Evolutionary conservation across 2,888 invertebrate species (phyloP), one percentile per base, ranked within the genome.

Genomic region (Aphidoletes aphidimyza): DNA sequence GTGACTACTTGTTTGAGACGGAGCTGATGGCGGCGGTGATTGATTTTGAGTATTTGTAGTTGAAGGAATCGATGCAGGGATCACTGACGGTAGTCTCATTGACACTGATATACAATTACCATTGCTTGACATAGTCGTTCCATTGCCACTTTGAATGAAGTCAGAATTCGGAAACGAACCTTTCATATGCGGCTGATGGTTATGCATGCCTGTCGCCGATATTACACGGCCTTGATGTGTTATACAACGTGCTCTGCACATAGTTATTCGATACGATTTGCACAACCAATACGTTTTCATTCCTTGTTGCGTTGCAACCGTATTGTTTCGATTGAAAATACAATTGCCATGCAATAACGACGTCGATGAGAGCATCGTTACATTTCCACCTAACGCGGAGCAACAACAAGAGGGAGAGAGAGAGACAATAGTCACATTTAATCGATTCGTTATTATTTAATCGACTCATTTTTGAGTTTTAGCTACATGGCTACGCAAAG

Each of bases 211-310:
- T 0, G 90, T 90, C 36, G 90, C 90, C 9, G 90, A 90, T 86
- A 90, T 90, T 37, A 90, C 89, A 59, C 89, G 88, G 17, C 90
- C 90, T 86, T 90, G 89, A 86, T 90, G 90, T 37, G 90, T 90
- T 85, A 90, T 90, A 85, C 90, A 90, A 85, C 90, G 88, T 5
- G 90, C 90, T 54, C 90, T 88, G 81, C 90, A 90, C 89, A 90
- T 90, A 86, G 89, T 90, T 85, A 90, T 89, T 39, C 90, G 88
- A 87, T 90, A 90, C 1, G 90, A 90, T 86, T 90, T 90, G 86
- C 90, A 90, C 83, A 90, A 88, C 90, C 90, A 90, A 86, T 90
- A 90, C 22, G 90, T 90, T 88, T 90, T 90, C 90, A 90, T 90
- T 86, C 90, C 90, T 87, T 90, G 90, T 86, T 90, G 90, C 39